Percentiles rank a stretch among this genome's conserved stretches.
phyloP scores from a whole-genome alignment of 2,797 vertebrate species.

The Rhyacichthys aspro region DNA sequence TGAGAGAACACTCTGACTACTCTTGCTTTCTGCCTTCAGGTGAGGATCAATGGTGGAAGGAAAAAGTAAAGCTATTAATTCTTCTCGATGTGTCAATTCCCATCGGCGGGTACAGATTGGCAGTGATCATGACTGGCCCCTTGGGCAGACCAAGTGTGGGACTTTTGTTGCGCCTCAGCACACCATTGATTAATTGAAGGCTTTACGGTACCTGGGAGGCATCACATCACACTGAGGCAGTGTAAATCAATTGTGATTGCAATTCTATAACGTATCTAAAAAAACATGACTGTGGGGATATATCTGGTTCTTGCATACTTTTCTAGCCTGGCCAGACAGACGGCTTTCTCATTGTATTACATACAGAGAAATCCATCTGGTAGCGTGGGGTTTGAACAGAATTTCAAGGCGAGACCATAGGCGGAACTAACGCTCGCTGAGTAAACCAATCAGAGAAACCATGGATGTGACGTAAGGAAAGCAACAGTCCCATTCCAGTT shows the following conservation, averaged over 20 bases:
- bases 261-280: slow-evolving; percentile 43
- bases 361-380: too few relatives aligned
- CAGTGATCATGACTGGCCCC: slow-evolving; percentile 65
- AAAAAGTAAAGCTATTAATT: slow-evolving; percentile 74
- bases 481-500: too few relatives aligned
- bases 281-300: slow-evolving; percentile 40
- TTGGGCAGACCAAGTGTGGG: slow-evolving; percentile 48
- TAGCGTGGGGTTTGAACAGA: too few relatives aligned
- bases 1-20: slow-evolving; percentile 54
- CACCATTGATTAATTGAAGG: slow-evolving; percentile 68
- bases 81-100: slow-evolving; percentile 73
- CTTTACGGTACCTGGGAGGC: slow-evolving; percentile 66
- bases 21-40: slow-evolving; percentile 59
- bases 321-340: too few relatives aligned
- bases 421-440: too few relatives aligned
- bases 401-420: too few relatives aligned
- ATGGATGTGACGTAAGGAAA: too few relatives aligned
- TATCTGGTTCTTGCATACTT: slow-evolving; percentile 31
- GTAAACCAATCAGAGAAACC: too few relatives aligned
- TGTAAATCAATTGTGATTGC: slow-evolving; percentile 72
- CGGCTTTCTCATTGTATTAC: too few relatives aligned
- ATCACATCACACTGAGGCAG: slow-evolving; percentile 28
- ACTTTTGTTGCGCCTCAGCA: slow-evolving; percentile 61
- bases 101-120: slow-evolving; percentile 65
- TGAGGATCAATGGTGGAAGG: slow-evolving; percentile 64